Evolutionary conservation across 2,797 vertebrate species (phyloP), one percentile per base, ranked within the genome.

Genomic region (Oryzias sinensis): DNA sequence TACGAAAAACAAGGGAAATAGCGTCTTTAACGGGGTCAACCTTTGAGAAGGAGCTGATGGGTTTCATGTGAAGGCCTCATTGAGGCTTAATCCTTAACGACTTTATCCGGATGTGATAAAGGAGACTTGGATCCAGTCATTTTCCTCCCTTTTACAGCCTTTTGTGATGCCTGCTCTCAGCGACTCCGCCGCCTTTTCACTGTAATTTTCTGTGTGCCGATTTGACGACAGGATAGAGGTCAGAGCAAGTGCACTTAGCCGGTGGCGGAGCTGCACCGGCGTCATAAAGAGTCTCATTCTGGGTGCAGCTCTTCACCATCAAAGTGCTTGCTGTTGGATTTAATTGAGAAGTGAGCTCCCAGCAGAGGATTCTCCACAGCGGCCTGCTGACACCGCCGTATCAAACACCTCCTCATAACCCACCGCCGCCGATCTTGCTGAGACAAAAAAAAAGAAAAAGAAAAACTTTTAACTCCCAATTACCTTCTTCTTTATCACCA

Each of bases 301-400:
- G 62, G 68, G 81, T 6, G 54, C 71, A 66, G 73, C 72, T 70
- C 79, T 74, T 64, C 66, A 62, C 78, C 80, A 82, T 87, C 83
- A 80, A 83, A 80, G 81, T 70, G 64, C 79, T 84, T 72, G 52
- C 76, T 76, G 77, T 72, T 81, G 79, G 80, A 77, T 87, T 84
- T 87, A 87, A 88, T 86, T 87, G 83, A 87, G 80, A 85, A 67
- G 68, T 79, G 76, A 86, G 83, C 79, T 82, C 74, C 79, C 84
- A 54, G 75, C 73, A 71, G 86, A 83, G 85, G 77, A 79, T 84
- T 79, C 43, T 44, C 13, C 56, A 57, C 37, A 68, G 42, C 13
- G 65, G 70, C 73, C 72, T 76, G 81, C 81, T 85, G 85, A 88
- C 81, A 80, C 60, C 15, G 67, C 68, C 76, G 74, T 82, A 79